A percentile compares a stretch with the other conserved stretches of the same genome.
These are phyloP conservation scores for Morone chrysops DNA, from an alignment of 2,113 vertebrate genomes.

Conservation along the genomic window DNA sequence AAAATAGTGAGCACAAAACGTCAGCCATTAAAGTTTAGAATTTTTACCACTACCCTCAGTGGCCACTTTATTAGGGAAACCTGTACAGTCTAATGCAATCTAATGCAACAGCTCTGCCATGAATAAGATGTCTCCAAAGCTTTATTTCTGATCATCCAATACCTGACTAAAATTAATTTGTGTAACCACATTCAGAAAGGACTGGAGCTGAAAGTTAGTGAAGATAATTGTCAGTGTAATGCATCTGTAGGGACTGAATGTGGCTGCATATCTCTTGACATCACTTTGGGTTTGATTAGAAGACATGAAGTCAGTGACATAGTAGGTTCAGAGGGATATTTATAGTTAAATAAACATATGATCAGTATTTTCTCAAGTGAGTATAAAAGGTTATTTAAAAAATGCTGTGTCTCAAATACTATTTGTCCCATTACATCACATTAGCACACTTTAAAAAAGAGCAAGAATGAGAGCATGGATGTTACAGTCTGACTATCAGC, in stretches of 20 bases:
- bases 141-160: not conserved
- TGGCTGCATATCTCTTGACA: too few relatives aligned
- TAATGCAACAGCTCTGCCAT: not conserved
- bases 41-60: not conserved
- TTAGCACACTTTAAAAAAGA: conserved; percentile 8
- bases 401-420: too few relatives aligned
- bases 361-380: not conserved
- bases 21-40: not conserved
- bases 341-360: not conserved
- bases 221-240: too few relatives aligned
- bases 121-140: not conserved
- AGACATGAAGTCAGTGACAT: not conserved
- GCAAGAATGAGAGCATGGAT: conserved; percentile 10
- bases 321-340: not conserved
- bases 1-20: not conserved
- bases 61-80: conserved; percentile 9
- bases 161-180: too few relatives aligned
- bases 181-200: too few relatives aligned
- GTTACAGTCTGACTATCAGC: conserved; percentile 8
- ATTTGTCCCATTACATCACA: not conserved
- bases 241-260: too few relatives aligned
- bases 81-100: not conserved
- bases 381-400: too few relatives aligned
- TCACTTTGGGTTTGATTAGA: too few relatives aligned
- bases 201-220: too few relatives aligned